These are phyloP conservation scores for Actinernus sp. DNA, from an alignment of 92 coral and sea anemone genomes.

Conservation along the genomic window DNA sequence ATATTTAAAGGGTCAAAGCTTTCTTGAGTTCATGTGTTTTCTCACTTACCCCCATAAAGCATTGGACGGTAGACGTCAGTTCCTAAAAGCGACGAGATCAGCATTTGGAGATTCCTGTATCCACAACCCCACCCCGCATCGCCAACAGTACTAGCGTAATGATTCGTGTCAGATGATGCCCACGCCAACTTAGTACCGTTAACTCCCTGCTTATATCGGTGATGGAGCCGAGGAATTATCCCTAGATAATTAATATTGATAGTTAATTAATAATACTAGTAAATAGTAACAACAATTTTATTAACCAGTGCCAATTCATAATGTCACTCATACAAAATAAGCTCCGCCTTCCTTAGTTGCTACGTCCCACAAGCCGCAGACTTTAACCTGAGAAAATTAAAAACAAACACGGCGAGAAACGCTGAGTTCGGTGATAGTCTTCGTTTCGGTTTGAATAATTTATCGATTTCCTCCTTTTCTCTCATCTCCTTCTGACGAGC, in stretches of 20 bases:
- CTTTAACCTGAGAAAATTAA: too few species aligned
- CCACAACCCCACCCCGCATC: slow-evolving; percentile 99
- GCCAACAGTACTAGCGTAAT: slow-evolving; percentile 95
- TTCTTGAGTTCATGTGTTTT: too few species aligned
- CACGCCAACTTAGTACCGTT: slow-evolving; percentile 79
- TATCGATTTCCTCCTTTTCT: too few species aligned
- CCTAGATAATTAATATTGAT: slow-evolving; percentile 43
- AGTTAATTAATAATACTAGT: not conserved
- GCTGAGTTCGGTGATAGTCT: too few species aligned
- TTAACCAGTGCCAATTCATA: too few species aligned
- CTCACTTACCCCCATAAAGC: slow-evolving; percentile 72
- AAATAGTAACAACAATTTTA: not conserved
- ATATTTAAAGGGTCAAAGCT: too few species aligned
- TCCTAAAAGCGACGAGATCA: slow-evolving; percentile 80
- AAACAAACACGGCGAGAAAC: too few species aligned
- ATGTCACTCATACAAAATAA: too few species aligned
- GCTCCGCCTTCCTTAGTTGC: too few species aligned
- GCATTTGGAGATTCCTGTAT: slow-evolving; percentile 95
- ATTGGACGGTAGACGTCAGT: slow-evolving; percentile 79
- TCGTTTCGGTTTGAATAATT: too few species aligned
- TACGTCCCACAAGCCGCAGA: too few species aligned
- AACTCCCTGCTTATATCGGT: slow-evolving; percentile 85
- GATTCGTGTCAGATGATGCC: slow-evolving; percentile 89
- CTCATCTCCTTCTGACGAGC: too few species aligned
- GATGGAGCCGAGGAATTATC: slow-evolving; percentile 76